Evolutionary conservation across 2,797 vertebrate genomes (phyloP).

Genomic region (Phalanger gymnotis): DNA sequence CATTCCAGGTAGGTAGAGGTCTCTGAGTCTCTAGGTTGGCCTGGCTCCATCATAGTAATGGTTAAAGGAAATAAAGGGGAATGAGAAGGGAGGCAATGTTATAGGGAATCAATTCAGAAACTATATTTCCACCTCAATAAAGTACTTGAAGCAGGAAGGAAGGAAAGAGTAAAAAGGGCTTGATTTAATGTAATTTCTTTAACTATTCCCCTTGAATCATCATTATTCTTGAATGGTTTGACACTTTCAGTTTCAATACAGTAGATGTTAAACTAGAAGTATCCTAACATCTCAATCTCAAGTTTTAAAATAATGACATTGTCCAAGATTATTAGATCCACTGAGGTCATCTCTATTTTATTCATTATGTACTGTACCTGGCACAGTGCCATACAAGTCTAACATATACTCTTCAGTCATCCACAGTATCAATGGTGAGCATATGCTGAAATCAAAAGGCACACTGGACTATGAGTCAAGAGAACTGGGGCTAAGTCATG

Average conservation of each 20-base stretch:
- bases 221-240: not conserved
- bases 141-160: slow-evolving; percentile 11
- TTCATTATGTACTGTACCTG: not conserved
- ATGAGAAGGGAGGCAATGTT: slow-evolving; percentile 34
- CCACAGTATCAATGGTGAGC: not conserved
- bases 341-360: slow-evolving; percentile 3
- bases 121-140: slow-evolving; percentile 8
- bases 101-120: slow-evolving; percentile 58
- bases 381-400: not conserved
- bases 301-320: slow-evolving; percentile 23
- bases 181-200: slow-evolving; percentile 37
- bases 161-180: slow-evolving; percentile 34
- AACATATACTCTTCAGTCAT: not conserved
- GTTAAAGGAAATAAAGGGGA: slow-evolving; percentile 51
- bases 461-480: not conserved
- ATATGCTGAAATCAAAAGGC: not conserved
- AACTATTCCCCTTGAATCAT: slow-evolving; percentile 24
- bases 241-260: slow-evolving; percentile 33
- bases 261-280: not conserved
- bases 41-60: slow-evolving; percentile 62
- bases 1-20: slow-evolving; percentile 29
- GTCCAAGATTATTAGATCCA: slow-evolving; percentile 1
- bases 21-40: slow-evolving; percentile 25
- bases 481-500: not conserved
- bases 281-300: slow-evolving; percentile 20